These are phyloP conservation scores for Lepidurus apus DNA, from an alignment of 1,140 invertebrate species.

Conservation along the genomic window DNA sequence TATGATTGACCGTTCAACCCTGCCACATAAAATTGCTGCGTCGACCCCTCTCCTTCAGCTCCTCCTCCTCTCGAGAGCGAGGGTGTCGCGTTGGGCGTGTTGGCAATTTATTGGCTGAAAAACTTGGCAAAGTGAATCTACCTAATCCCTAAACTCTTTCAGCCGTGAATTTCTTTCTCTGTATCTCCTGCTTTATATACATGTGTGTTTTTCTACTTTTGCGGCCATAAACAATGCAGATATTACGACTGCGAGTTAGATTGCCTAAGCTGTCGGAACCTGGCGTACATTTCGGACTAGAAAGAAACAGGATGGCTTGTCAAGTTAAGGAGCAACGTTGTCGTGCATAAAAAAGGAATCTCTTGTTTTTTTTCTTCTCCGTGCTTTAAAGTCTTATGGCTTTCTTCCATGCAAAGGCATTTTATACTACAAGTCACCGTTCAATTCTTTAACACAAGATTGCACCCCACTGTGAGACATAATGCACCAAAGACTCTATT, in stretches of 20 bases:
- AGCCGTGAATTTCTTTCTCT: background rate
- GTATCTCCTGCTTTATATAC: background rate
- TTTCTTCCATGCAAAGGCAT: background rate
- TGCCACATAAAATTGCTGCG: background rate
- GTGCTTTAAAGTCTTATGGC: background rate
- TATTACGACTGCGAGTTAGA: background rate
- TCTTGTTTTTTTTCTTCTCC: no score
- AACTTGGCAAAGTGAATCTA: slow-evolving; percentile 6
- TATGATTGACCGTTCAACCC: slow-evolving; percentile 18
- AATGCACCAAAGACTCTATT: background rate
- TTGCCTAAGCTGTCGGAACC: background rate
- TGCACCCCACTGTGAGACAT: background rate
- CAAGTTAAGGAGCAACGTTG: background rate
- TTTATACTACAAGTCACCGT: background rate
- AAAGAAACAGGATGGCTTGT: background rate
- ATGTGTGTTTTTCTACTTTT: background rate
- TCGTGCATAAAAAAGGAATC: background rate
- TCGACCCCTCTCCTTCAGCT: background rate
- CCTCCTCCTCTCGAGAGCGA: background rate
- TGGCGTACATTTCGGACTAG: background rate
- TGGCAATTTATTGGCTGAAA: background rate
- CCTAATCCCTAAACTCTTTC: background rate
- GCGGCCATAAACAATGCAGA: background rate
- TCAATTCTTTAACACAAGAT: background rate
- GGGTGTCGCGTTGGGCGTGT: background rate